These are phyloP conservation scores for Caenorhabditis remanei DNA, from an alignment of 1,140 invertebrate species.

Conservation along the genomic window DNA sequence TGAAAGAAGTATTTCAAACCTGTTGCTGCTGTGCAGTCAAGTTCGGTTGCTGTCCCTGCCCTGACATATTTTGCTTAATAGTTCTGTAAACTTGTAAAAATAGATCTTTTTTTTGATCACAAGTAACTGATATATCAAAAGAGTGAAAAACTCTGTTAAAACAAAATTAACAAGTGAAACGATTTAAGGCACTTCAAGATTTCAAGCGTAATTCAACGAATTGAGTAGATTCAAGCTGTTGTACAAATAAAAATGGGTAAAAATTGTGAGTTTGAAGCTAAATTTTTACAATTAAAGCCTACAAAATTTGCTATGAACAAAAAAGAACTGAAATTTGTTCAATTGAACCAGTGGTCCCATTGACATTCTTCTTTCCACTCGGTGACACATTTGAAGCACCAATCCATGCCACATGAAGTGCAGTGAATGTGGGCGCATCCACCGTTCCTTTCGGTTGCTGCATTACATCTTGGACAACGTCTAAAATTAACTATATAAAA, in stretches of 20 bases:
- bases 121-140: too few species aligned
- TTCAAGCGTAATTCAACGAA: neutral
- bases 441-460: constrained; percentile 58
- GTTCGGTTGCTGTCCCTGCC: constrained; percentile 9
- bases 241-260: neutral
- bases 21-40: constrained; percentile 4
- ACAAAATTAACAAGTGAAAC: too few species aligned
- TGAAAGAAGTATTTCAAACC: neutral
- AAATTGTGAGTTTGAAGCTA: neutral
- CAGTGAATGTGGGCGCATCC: constrained; percentile 66
- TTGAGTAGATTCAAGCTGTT: neutral
- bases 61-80: neutral
- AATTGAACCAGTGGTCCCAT: constrained; percentile 68
- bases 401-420: constrained; percentile 64
- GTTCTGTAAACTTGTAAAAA: too few species aligned
- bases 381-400: constrained; percentile 65
- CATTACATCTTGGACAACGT: constrained; percentile 59
- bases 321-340: neutral
- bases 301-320: neutral
- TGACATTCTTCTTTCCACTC: constrained; percentile 66
- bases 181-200: neutral
- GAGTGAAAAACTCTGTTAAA: too few species aligned
- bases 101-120: too few species aligned
- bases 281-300: neutral
- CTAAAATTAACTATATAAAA: neutral